Base-by-base conservation (phyloP, 2,888 invertebrate genomes). In the Aricia artaxerxes region DNA sequence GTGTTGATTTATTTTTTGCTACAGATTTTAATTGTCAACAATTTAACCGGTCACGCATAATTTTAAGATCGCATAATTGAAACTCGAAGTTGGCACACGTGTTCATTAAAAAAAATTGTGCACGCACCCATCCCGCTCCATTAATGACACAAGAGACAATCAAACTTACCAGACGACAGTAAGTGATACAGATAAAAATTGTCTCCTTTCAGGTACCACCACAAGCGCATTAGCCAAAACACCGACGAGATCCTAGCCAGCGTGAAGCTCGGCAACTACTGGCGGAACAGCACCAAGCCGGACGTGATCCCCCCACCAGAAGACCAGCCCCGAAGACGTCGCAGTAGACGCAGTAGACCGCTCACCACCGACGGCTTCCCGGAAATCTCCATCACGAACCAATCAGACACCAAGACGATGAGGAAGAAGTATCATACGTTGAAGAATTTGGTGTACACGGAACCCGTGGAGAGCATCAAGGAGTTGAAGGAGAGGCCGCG, bases 401-500 rank as follows among this genome's bases (percentile, higher is more conserved):
- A 89, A 78, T 88, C 91, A 9, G 94, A 93, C 81, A 86, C 88
- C 6, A 92, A 91, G 83, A 88, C 87, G 0, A 83, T 87, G 72
- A 84, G 87, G 61, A 82, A 84, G 24, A 90, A 88, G 79, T 89
- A 89, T 78, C 88, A 89, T 73, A 89, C 89, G 0, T 73, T 89
- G 81, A 92, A 88, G 83, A 94, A 91, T 81, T 81, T 94, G 75
- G 94, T 94, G 78, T 94, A 94, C 72, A 91, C 89, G 0, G 94
- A 94, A 38, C 91, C 91, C 0, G 92, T 93, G 81, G 94, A 94
- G 64, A 92, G 86, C 78, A 88, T 94, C 0, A 88, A 88, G 78
- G 92, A 92, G 83, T 82, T 94, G 86, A 87, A 91, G 79, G 85
- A 90, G 77, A 86, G 93, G 81, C 93, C 93, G 0, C 83, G 93